Conservation (phyloP, 1,140 invertebrate species). For the Lordiphosa stackelbergi region DNA sequence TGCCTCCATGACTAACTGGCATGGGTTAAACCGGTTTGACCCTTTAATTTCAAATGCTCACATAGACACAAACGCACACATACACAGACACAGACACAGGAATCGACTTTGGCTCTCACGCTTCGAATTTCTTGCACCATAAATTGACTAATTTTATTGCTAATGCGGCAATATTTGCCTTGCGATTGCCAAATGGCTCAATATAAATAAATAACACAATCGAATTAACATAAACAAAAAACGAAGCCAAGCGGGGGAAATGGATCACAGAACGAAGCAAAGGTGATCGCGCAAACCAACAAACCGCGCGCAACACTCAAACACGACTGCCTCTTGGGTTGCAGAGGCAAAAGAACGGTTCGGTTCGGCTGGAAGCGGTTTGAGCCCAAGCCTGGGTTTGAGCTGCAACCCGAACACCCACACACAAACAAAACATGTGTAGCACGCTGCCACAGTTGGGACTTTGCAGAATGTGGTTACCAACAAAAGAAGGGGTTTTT, state of each 20-base stretch:
- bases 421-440: constrained; percentile 14
- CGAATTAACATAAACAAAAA: constrained; percentile 65
- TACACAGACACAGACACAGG: constrained; percentile 17
- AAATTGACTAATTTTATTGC: constrained; percentile 63
- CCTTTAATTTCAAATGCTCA: constrained; percentile 63
- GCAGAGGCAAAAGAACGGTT: constrained; percentile 16
- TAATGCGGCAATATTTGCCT: constrained; percentile 38
- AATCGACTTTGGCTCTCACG: constrained; percentile 45
- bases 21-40: constrained; percentile 67
- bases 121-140: constrained; percentile 42
- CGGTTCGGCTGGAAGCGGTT: constrained; percentile 14
- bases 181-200: constrained; percentile 19
- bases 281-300: constrained; percentile 10
- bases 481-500: not conserved
- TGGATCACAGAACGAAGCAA: constrained; percentile 7
- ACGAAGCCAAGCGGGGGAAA: constrained; percentile 1
- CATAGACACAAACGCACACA: not conserved
- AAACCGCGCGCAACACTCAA: constrained; percentile 42
- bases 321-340: constrained; percentile 33
- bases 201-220: constrained; percentile 53
- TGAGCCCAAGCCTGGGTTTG: constrained; percentile 17
- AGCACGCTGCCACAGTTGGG: not conserved
- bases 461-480: not conserved
- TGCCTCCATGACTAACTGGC: constrained; percentile 42
- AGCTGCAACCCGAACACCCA: constrained; percentile 28